Conservation (phyloP, 2,113 vertebrate genomes). For the Hirundichthys speculiger region DNA sequence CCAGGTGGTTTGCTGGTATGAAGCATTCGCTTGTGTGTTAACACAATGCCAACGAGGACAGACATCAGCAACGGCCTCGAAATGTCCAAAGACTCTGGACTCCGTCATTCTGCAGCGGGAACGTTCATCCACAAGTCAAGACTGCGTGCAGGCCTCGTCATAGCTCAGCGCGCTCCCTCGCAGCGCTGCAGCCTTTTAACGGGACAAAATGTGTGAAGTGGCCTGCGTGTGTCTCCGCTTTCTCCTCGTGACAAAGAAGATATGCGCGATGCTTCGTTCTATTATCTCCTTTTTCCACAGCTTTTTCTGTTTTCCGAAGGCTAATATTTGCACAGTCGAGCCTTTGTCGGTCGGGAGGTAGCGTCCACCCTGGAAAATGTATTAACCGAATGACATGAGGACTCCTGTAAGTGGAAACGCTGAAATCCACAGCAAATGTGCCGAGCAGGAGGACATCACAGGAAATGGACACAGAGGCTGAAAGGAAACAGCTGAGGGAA, state of each 20-base stretch:
- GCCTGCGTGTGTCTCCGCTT: constrained; percentile 7
- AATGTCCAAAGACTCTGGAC: no score
- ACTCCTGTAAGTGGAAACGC: constrained; percentile 36
- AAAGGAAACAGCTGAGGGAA: constrained; percentile 51
- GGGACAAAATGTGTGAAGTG: constrained; percentile 52
- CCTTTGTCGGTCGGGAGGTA: not conserved
- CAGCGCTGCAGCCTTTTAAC: constrained; percentile 50
- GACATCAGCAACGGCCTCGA: no score
- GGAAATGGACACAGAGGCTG: constrained; percentile 64
- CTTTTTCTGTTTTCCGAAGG: not conserved
- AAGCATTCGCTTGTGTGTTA: no score
- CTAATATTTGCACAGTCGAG: constrained; percentile 4
- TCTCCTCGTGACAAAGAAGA: no score
- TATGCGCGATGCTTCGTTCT: no score
- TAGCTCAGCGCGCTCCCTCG: constrained; percentile 58
- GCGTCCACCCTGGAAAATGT: constrained; percentile 33
- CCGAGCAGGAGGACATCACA: constrained; percentile 33
- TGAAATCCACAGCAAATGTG: constrained; percentile 48
- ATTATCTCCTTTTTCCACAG: no score
- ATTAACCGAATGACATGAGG: constrained; percentile 28
- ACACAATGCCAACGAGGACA: no score
- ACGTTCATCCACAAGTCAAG: no score
- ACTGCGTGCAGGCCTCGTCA: constrained; percentile 53
- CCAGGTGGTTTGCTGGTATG: no score
- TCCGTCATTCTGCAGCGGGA: no score